Evolutionary conservation across 92 coral and sea anemone genomes (phyloP), one percentile per base, ranked within the genome.

Genomic region (Meandrina meandrites): DNA sequence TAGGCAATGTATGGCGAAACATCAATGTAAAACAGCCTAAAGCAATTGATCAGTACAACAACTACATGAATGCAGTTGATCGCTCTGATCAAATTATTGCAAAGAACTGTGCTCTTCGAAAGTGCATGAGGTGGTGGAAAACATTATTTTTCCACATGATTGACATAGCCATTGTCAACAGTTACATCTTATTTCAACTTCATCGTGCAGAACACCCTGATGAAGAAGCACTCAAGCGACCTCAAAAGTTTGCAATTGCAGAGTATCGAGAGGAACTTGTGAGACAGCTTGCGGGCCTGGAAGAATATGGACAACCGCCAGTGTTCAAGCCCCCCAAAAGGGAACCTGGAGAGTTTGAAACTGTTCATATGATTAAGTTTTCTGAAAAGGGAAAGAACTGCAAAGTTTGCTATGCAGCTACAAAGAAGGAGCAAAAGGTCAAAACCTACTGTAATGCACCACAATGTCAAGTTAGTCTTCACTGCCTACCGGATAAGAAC

Each of bases 51-150:
- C 35, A 78, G 6, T 92, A 92, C 40, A 92, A 92, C 67, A 71
- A 86, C 28, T 79, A 81, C 37, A 83, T 92, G 86, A 89, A 89
- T 89, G 86, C 30, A 1, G 91, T 92, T 0, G 91, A 92, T 40
- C 79, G 90, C 24, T 92, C 89, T 8, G 95, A 90, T 76, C 93
- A 92, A 50, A 75, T 83, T 34, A 1, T 92, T 35, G 19, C 76
- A 14, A 72, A 62, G 40, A 84, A 87, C 76, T 77, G 53, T 37
- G 83, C 84, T 14, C 40, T 54, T 0, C 54, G n/a, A 66, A 92
- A 92, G 75, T 89, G 93, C 60, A 83, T 72, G 85, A 58, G 86
- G 72, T 92, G 95, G 95, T 92, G 95, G 92, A 92, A 92, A 42
- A 86, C 92, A 37, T 57, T n/a, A n/a, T n/a, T 92, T 73, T 92